Conservation (phyloP, 2,113 vertebrate species). For the Melierax canorus region DNA sequence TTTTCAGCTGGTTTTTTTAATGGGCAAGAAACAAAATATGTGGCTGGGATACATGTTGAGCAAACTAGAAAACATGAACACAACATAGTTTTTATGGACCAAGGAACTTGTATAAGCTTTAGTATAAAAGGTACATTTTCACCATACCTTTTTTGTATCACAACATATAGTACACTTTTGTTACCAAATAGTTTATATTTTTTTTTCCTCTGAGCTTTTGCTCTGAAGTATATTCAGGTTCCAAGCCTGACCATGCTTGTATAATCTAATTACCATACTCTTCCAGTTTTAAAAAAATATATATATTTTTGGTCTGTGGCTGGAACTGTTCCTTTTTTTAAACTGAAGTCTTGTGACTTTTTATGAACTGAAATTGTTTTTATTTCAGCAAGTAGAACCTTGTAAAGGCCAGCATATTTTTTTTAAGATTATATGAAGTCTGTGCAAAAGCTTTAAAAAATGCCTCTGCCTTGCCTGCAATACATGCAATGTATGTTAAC, state of each 20-base stretch:
- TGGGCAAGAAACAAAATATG: slow-evolving; percentile 82
- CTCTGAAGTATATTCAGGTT: slow-evolving; percentile 83
- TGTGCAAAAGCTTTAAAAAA: slow-evolving; percentile 99
- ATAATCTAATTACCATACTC: slow-evolving; percentile 82
- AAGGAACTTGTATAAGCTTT: slow-evolving; percentile 99
- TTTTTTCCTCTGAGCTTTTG: slow-evolving; percentile 87
- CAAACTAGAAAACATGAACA: slow-evolving; percentile 83
- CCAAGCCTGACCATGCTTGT: slow-evolving; percentile 79
- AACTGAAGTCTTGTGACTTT: slow-evolving; percentile 80
- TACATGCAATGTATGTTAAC: slow-evolving; percentile 85
- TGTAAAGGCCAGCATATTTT: slow-evolving; percentile 90
- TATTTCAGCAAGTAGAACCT: slow-evolving; percentile 84
- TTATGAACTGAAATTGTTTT: slow-evolving; percentile 81
- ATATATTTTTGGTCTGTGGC: slow-evolving; percentile 81
- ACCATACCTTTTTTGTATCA: slow-evolving; percentile 98
- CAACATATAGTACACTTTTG: slow-evolving; percentile 96
- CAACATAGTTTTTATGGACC: slow-evolving; percentile 98
- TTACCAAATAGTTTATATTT: slow-evolving; percentile 97
- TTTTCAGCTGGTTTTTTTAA: slow-evolving; percentile 77
- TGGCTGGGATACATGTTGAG: slow-evolving; percentile 77
- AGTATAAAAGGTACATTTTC: slow-evolving; percentile 99
- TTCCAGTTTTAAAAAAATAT: slow-evolving; percentile 72
- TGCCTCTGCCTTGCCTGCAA: slow-evolving; percentile 99
- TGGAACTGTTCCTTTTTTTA: slow-evolving; percentile 76
- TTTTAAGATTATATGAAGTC: slow-evolving; percentile 95